Evolutionary conservation across 1,140 invertebrate genomes (phyloP).

Genomic region (Spodoptera litura): DNA sequence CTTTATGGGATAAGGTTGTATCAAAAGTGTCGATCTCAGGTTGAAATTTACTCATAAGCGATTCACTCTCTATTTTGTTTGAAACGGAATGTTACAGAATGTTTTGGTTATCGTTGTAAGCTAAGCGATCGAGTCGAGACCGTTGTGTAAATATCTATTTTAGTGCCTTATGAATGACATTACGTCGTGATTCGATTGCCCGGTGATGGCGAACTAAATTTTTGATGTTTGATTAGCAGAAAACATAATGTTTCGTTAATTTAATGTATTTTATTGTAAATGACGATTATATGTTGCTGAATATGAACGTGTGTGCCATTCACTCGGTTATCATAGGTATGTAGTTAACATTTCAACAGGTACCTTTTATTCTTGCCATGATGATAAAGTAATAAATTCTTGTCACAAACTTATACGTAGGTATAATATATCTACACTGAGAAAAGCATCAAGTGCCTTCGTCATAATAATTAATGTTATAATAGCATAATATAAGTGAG

Average conservation of each 20-base stretch:
- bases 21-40: slow-evolving; percentile 84
- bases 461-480: slow-evolving; percentile 79
- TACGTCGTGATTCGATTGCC: slow-evolving; percentile 63
- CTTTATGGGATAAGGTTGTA: slow-evolving; percentile 78
- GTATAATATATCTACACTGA: slow-evolving; percentile 72
- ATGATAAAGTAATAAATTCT: slow-evolving; percentile 84
- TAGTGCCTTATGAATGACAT: slow-evolving; percentile 81
- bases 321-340: slow-evolving; percentile 82
- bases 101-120: slow-evolving; percentile 64
- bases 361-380: slow-evolving; percentile 86
- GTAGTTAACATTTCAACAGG: slow-evolving; percentile 84
- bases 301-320: slow-evolving; percentile 83
- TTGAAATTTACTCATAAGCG: slow-evolving; percentile 84
- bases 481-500: slow-evolving; percentile 81
- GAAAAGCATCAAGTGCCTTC: slow-evolving; percentile 79
- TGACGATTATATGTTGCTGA: slow-evolving; percentile 74
- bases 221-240: slow-evolving; percentile 62
- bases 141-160: slow-evolving; percentile 79
- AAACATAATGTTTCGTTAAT: slow-evolving; percentile 57
- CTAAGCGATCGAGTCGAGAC: slow-evolving; percentile 58
- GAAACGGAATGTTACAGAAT: slow-evolving; percentile 76
- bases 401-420: slow-evolving; percentile 80
- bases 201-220: slow-evolving; percentile 70
- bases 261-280: slow-evolving; percentile 62
- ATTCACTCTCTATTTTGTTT: slow-evolving; percentile 74